Conservation (phyloP, 2,113 vertebrate species). For the Crocuta crocuta region DNA sequence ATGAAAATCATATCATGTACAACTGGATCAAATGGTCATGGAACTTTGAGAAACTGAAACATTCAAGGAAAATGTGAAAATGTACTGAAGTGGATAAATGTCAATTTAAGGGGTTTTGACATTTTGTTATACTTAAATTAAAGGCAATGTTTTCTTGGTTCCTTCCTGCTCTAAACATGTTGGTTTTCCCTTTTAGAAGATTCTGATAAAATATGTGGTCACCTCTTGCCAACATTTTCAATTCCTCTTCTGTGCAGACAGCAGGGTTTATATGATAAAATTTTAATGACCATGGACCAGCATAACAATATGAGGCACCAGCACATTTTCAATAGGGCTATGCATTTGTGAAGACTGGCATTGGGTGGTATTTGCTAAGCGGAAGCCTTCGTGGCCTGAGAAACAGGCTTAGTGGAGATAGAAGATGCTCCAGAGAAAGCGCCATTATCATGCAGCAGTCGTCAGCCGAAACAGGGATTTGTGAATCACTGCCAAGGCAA, state of each 20-base stretch:
- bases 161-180: conserved; percentile 81
- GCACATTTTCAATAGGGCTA: conserved; percentile 83
- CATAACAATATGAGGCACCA: conserved; percentile 82
- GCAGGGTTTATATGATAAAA: conserved; percentile 87
- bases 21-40: conserved; percentile 82
- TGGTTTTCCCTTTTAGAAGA: conserved; percentile 84
- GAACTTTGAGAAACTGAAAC: conserved; percentile 81
- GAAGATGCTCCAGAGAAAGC: conserved; percentile 81
- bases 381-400: conserved; percentile 79
- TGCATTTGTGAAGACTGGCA: conserved; percentile 78
- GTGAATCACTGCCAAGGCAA: conserved; percentile 86
- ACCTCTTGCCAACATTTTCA: conserved; percentile 83
- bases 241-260: conserved; percentile 83
- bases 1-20: conserved; percentile 81
- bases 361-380: conserved; percentile 73
- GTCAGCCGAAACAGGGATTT: conserved; percentile 84
- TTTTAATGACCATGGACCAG: conserved; percentile 87
- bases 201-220: conserved; percentile 86
- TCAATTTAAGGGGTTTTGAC: conserved; percentile 79
- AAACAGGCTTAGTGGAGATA: conserved; percentile 71
- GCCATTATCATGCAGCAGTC: conserved; percentile 81
- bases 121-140: conserved; percentile 87
- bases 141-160: conserved; percentile 82
- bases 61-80: conserved; percentile 83
- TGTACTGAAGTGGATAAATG: conserved; percentile 85